Evolutionary conservation across 2,888 invertebrate genomes (phyloP), one percentile per base, ranked within the genome.

Genomic region (Eupithecia abbreviata): DNA sequence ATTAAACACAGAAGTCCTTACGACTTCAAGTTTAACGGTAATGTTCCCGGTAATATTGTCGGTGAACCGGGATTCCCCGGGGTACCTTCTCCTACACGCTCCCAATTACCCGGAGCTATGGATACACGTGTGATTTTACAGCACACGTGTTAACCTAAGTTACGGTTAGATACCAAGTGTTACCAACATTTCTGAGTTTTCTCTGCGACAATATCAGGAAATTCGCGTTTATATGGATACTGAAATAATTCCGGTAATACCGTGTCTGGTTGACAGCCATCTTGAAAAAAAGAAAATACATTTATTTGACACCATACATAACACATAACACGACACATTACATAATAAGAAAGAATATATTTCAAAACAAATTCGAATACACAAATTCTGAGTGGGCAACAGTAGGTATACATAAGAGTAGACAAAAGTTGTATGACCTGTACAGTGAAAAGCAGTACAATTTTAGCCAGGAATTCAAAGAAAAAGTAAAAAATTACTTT

Each of bases 21-120:
- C 82, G 84, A 84, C 79, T 77, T 78, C 77, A 86, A 87, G 85
- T 88, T 88, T 77, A 83, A 85, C 82, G 82, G 83, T 85, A 84
- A 82, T 82, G 83, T 79, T 80, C 74, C 71, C 73, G 75, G 73
- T 76, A 78, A 77, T 80, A 73, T 78, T 80, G 79, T 79, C 82
- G 84, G 82, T 73, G 72, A 84, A 82, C 85, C 83, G 70, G 79
- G 76, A 73, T 80, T 79, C 85, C 83, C 78, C 43, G 67, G 79
- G 77, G 83, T 77, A 77, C 76, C 78, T 80, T 80, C 76, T 58
- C 77, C 79, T 77, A 82, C 80, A 80, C 45, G 78, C 72, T 83
- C 84, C 84, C 86, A 85, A 85, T 85, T 84, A 86, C 85, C 85
- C 74, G 83, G 82, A 81, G 72, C 68, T 67, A 68, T 71, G 83